Conservation (phyloP, 2,113 vertebrate species). For the Dromiciops gliroides region DNA sequence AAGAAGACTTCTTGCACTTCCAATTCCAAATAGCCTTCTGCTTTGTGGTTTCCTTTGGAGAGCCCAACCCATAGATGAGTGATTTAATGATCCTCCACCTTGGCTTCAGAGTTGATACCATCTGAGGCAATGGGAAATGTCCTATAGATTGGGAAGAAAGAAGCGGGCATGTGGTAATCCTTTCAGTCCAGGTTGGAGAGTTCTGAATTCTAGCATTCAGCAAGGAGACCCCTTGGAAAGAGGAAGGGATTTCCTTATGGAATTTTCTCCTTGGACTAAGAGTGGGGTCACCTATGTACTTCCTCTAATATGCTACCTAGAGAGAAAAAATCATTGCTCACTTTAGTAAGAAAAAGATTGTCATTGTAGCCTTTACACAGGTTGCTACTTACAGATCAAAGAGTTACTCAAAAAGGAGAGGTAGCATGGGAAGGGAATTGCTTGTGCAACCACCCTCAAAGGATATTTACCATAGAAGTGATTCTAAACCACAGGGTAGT, state of each 20-base stretch:
- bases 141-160: background rate
- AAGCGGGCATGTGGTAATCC: background rate
- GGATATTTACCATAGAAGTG: too few relatives aligned
- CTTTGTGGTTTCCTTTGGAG: background rate
- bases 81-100: background rate
- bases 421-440: too few relatives aligned
- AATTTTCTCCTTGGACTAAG: background rate
- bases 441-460: too few relatives aligned
- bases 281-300: background rate
- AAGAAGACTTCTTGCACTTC: background rate
- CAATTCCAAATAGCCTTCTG: background rate
- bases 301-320: background rate
- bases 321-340: too few relatives aligned
- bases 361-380: too few relatives aligned
- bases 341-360: too few relatives aligned
- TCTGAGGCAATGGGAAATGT: background rate
- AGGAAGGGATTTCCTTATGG: background rate
- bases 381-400: too few relatives aligned
- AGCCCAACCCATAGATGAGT: background rate
- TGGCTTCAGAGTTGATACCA: background rate
- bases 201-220: background rate
- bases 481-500: too few relatives aligned
- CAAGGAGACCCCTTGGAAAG: background rate
- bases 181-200: background rate
- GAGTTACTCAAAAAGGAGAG: too few relatives aligned